Evolutionary conservation across 2,888 invertebrate genomes (phyloP).

Genomic region (Tribolium freemani): DNA sequence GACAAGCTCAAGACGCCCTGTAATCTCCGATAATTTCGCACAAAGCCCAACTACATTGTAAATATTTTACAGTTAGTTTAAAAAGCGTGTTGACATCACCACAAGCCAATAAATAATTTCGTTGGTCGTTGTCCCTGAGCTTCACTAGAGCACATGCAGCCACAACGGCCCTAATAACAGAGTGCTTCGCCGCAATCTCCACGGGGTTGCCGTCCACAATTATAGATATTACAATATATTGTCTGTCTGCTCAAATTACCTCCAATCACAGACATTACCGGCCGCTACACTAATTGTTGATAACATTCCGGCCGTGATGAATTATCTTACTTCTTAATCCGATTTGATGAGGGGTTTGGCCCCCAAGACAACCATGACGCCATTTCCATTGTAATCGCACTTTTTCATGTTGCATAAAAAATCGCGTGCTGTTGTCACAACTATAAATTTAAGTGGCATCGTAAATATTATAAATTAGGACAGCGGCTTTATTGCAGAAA

Average conservation of each 20-base stretch:
- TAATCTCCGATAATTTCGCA: not conserved
- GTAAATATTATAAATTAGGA: not conserved
- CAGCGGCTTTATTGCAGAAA: not conserved
- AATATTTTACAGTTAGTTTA: not conserved
- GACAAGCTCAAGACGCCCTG: not conserved
- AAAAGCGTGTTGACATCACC: not conserved
- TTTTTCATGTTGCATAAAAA: constrained; percentile 6
- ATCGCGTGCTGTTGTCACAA: constrained; percentile 4
- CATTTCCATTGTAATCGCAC: constrained; percentile 4
- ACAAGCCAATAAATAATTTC: constrained; percentile 18
- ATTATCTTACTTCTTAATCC: constrained; percentile 61
- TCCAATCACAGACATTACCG: constrained; percentile 64
- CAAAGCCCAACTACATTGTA: not conserved
- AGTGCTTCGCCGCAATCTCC: constrained; percentile 61
- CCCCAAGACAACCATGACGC: constrained; percentile 23
- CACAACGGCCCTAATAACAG: constrained; percentile 57
- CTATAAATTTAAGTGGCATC: not conserved
- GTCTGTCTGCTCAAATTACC: constrained; percentile 64
- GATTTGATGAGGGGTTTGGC: constrained; percentile 47
- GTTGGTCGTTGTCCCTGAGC: constrained; percentile 36
- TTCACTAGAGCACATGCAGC: constrained; percentile 41
- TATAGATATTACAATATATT: constrained; percentile 66
- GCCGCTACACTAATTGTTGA: constrained; percentile 63
- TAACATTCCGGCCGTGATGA: constrained; percentile 61
- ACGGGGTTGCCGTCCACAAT: constrained; percentile 64